These are phyloP conservation scores for Rhagonycha fulva DNA, from an alignment of 2,888 invertebrate species.

Conservation along the genomic window DNA sequence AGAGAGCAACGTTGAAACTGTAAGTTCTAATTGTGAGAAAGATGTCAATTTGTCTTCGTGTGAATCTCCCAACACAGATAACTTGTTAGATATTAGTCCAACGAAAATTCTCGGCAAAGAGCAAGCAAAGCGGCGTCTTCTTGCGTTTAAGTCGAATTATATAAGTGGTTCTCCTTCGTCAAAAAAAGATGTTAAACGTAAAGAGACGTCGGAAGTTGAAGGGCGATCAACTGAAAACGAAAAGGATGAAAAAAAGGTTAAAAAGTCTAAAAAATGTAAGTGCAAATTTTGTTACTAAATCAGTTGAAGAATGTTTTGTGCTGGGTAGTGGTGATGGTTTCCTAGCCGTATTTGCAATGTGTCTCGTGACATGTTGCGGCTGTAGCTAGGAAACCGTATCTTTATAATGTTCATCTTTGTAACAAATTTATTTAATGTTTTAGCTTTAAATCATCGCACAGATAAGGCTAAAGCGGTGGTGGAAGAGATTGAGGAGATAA, in stretches of 20 bases:
- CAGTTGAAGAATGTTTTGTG: no score
- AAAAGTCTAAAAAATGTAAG: not conserved
- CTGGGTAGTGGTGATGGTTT: not conserved
- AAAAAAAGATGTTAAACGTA: slow-evolving; percentile 23
- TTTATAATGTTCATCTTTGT: no score
- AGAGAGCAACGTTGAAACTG: not conserved
- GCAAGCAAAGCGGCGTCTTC: slow-evolving; percentile 49
- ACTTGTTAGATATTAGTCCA: slow-evolving; percentile 26
- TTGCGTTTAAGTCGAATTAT: slow-evolving; percentile 43
- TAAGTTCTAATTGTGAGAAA: not conserved
- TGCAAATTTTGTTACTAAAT: not conserved
- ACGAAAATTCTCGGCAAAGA: slow-evolving; percentile 37
- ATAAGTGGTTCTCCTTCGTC: slow-evolving; percentile 19
- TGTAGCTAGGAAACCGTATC: no score
- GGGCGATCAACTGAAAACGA: slow-evolving; percentile 30
- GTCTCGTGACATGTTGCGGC: no score
- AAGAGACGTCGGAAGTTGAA: slow-evolving; percentile 22
- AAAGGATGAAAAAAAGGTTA: not conserved
- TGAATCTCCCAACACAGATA: slow-evolving; percentile 24
- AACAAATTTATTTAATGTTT: slow-evolving; percentile 3
- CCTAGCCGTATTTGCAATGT: no score
- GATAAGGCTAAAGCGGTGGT: slow-evolving; percentile 49
- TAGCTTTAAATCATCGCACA: slow-evolving; percentile 39
- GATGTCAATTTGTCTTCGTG: not conserved
- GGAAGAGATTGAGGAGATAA: slow-evolving; percentile 51